Conservation (phyloP, 2,113 vertebrate genomes). For the Prochilodus magdalenae region DNA sequence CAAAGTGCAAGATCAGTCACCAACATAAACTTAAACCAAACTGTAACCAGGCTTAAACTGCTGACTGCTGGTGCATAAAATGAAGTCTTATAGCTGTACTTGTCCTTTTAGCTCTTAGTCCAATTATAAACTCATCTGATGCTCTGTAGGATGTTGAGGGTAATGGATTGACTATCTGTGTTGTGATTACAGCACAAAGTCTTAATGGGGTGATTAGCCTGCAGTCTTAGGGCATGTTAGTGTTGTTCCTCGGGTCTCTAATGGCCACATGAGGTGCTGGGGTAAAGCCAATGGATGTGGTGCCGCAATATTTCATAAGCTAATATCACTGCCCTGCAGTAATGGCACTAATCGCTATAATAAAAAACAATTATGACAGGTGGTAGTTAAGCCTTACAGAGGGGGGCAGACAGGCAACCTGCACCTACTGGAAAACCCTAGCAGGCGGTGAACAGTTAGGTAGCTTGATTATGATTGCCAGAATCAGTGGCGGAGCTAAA, state of each 20-base stretch:
- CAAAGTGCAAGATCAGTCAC: background rate
- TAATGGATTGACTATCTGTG: conserved; percentile 32
- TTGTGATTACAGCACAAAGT: conserved; percentile 49
- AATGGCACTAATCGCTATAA: conserved; percentile 27
- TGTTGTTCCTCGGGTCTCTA: conserved; percentile 41
- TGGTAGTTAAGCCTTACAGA: conserved; percentile 18
- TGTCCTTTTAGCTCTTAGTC: background rate
- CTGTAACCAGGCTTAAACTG: background rate
- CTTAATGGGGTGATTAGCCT: conserved; percentile 46
- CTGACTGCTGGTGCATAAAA: conserved; percentile 9
- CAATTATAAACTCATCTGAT: conserved; percentile 20
- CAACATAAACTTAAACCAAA: background rate
- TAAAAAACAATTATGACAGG: conserved; percentile 27
- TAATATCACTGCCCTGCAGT: conserved; percentile 22
- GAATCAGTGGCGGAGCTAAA: background rate
- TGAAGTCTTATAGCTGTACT: background rate
- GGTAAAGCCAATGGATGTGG: conserved; percentile 10
- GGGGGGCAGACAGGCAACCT: background rate
- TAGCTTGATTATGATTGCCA: background rate
- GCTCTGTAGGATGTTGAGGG: conserved; percentile 23
- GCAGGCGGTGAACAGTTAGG: background rate
- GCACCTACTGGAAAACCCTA: conserved; percentile 17
- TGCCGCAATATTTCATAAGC: conserved; percentile 37
- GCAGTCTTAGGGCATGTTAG: conserved; percentile 32
- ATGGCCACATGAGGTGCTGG: conserved; percentile 37